phyloP scores from a whole-genome alignment of 1,140 invertebrate species.

The Cyclina sinensis region DNA sequence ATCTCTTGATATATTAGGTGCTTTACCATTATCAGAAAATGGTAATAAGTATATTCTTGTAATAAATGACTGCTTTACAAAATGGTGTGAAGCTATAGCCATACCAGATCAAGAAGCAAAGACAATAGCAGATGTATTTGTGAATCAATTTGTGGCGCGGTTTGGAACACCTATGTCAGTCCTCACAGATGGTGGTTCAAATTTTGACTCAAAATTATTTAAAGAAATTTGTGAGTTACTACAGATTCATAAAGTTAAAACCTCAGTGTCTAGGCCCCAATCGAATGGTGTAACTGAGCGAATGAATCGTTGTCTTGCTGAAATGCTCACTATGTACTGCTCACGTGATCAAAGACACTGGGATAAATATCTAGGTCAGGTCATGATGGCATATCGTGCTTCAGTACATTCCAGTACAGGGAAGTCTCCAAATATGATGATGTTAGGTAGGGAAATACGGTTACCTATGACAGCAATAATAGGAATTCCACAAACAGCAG shows the following conservation, averaged over 20 bases:
- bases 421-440: slow-evolving; percentile 67
- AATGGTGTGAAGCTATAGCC: too few relatives aligned
- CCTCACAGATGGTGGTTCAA: too few relatives aligned
- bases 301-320: slow-evolving; percentile 77
- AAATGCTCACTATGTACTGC: slow-evolving; percentile 76
- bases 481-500: not conserved
- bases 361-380: slow-evolving; percentile 66
- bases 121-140: too few relatives aligned
- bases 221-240: not conserved
- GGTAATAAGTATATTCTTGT: too few relatives aligned
- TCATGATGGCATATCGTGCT: slow-evolving; percentile 60
- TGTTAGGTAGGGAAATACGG: slow-evolving; percentile 65
- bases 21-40: slow-evolving; percentile 69
- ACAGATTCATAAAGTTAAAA: slow-evolving; percentile 3
- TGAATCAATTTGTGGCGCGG: too few relatives aligned
- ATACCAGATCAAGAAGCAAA: too few relatives aligned
- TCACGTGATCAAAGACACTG: slow-evolving; percentile 56
- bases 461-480: slow-evolving; percentile 62
- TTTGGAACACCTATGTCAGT: too few relatives aligned
- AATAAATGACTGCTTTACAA: too few relatives aligned
- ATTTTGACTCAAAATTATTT: too few relatives aligned
- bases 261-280: slow-evolving; percentile 50
- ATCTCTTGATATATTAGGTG: slow-evolving; percentile 79
- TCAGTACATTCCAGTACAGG: slow-evolving; percentile 63
- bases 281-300: slow-evolving; percentile 75